Conservation (phyloP, 2,113 vertebrate species). For the Cnemophilus loriae region DNA sequence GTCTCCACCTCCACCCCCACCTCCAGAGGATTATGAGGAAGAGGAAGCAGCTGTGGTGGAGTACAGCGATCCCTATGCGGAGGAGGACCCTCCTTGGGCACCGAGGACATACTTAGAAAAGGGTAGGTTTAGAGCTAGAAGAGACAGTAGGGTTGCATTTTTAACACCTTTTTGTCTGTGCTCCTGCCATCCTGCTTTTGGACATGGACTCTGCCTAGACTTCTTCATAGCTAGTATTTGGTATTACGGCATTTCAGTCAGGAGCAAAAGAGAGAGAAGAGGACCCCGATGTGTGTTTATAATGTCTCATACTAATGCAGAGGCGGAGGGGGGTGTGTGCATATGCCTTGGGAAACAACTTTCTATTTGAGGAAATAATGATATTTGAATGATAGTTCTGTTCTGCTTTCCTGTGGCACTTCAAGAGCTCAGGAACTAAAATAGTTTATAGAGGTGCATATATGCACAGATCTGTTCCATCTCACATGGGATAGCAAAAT, state of each 20-base stretch:
- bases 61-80: slow-evolving; percentile 97
- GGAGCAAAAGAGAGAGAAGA: background rate
- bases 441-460: background rate
- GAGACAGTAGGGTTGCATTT: background rate
- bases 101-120: slow-evolving; percentile 90
- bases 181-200: background rate
- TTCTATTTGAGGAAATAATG: background rate
- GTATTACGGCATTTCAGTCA: background rate
- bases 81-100: slow-evolving; percentile 98
- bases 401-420: background rate
- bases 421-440: background rate
- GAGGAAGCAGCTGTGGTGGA: slow-evolving; percentile 98
- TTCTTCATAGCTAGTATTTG: background rate
- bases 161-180: background rate
- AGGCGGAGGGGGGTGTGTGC: accelerated
- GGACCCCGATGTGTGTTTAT: background rate
- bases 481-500: background rate
- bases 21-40: slow-evolving; percentile 93
- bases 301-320: background rate
- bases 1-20: slow-evolving; percentile 86
- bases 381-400: background rate
- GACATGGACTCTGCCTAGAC: background rate
- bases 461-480: background rate
- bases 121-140: slow-evolving; percentile 68
- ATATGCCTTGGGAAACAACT: background rate